phyloP scores from a whole-genome alignment of 2,888 invertebrate species.

The Punctoribates punctum region DNA sequence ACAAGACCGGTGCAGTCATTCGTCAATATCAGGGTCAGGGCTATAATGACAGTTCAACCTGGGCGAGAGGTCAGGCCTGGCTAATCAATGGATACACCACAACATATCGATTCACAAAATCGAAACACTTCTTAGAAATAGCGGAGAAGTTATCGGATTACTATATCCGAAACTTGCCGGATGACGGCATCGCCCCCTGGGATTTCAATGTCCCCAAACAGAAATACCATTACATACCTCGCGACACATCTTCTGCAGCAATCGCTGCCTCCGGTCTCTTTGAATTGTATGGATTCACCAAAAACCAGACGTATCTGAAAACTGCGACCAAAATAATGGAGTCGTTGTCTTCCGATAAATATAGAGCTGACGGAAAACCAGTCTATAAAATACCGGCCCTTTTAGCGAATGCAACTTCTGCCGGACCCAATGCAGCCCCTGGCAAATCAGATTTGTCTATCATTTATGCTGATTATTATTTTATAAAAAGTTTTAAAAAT shows the following conservation, averaged over 20 bases:
- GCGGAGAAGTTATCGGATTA: background rate
- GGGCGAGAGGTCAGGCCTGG: conserved; percentile 31
- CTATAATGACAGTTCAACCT: background rate
- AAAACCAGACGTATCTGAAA: conserved; percentile 9
- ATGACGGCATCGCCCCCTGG: background rate
- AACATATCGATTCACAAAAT: conserved; percentile 9
- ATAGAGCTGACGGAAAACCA: conserved; percentile 24
- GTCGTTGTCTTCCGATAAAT: conserved; percentile 7
- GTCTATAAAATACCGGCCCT: conserved; percentile 29
- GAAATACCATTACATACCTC: conserved; percentile 13
- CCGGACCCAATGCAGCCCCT: background rate
- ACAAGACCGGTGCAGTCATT: background rate
- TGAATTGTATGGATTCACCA: conserved; percentile 16
- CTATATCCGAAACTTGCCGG: background rate
- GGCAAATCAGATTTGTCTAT: conserved; percentile 15
- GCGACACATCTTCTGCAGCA: conserved; percentile 12
- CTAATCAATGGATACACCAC: conserved; percentile 5
- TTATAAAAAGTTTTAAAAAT: conserved; percentile 7
- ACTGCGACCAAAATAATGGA: background rate
- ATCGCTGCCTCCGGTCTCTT: conserved; percentile 28
- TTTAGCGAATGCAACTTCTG: conserved; percentile 4
- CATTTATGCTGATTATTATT: conserved; percentile 29
- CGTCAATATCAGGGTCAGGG: background rate
- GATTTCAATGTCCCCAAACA: conserved; percentile 22
- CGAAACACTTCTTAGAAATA: background rate